Evolutionary conservation across 1,140 invertebrate species (phyloP).

Genomic region (Danaus melanippus): DNA sequence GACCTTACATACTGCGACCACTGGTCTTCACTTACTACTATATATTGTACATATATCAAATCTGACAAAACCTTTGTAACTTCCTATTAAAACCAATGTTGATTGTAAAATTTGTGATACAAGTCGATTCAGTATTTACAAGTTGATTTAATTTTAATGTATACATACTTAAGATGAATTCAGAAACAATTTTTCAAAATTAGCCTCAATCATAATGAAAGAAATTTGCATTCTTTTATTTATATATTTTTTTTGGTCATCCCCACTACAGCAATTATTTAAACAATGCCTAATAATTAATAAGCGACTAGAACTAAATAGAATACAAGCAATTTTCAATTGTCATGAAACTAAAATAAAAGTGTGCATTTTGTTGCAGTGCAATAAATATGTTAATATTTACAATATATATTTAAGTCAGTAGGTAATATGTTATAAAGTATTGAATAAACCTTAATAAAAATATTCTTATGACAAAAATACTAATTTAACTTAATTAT

Average conservation of each 20-base stretch:
- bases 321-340: slow-evolving; percentile 45
- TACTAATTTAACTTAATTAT: too few relatives aligned
- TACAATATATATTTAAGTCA: slow-evolving; percentile 5
- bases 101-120: too few relatives aligned
- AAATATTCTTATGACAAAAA: too few relatives aligned
- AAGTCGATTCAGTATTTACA: too few relatives aligned
- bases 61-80: neutral
- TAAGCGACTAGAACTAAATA: slow-evolving; percentile 61
- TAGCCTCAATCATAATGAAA: slow-evolving; percentile 25
- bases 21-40: slow-evolving; percentile 13
- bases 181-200: neutral
- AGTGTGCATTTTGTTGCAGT: slow-evolving; percentile 6
- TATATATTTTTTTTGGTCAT: slow-evolving; percentile 11
- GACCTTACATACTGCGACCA: slow-evolving; percentile 49
- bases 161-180: too few relatives aligned
- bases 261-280: slow-evolving; percentile 16
- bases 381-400: slow-evolving; percentile 17
- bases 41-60: slow-evolving; percentile 9
- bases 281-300: slow-evolving; percentile 38
- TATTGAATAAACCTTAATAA: too few relatives aligned
- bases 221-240: slow-evolving; percentile 4
- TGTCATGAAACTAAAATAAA: slow-evolving; percentile 51
- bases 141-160: too few relatives aligned
- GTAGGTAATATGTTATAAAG: too few relatives aligned
- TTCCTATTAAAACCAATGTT: too few relatives aligned